Conservation (phyloP, 37 sponge, comb jelly and placozoan genomes). For the Bolinopsis microptera region DNA sequence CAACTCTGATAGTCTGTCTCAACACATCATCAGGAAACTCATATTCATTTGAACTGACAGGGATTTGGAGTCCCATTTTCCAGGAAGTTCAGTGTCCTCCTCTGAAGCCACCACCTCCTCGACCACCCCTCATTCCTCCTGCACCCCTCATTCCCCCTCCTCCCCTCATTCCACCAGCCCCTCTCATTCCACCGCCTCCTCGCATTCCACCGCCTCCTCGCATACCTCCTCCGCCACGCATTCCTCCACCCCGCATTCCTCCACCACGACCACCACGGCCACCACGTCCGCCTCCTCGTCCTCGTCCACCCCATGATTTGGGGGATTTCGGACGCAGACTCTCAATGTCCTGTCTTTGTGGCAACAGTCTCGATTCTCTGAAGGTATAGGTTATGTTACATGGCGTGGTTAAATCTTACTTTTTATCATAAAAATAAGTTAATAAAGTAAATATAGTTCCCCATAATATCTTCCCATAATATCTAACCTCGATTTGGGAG, state of each 20-base stretch:
- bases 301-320: slow-evolving; percentile 72
- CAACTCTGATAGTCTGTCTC: neutral
- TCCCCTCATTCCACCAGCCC: neutral
- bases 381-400: neutral
- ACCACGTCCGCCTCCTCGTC: slow-evolving; percentile 66
- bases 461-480: no score
- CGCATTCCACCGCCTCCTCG: neutral
- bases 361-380: slow-evolving; percentile 71
- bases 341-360: slow-evolving; percentile 80
- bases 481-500: no score
- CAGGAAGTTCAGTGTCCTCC: neutral
- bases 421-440: no score
- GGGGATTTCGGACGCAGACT: slow-evolving; percentile 92
- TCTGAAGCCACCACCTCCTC: neutral
- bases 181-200: neutral
- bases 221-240: neutral
- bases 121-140: neutral
- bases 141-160: neutral
- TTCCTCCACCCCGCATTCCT: neutral
- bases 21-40: no score
- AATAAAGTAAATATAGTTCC: no score
- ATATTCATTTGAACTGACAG: no score
- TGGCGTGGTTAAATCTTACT: no score
- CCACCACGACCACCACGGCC: neutral
- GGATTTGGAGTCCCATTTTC: no score